Base-by-base conservation (phyloP, 2,888 invertebrate species). In the Mythimna lalbum region DNA sequence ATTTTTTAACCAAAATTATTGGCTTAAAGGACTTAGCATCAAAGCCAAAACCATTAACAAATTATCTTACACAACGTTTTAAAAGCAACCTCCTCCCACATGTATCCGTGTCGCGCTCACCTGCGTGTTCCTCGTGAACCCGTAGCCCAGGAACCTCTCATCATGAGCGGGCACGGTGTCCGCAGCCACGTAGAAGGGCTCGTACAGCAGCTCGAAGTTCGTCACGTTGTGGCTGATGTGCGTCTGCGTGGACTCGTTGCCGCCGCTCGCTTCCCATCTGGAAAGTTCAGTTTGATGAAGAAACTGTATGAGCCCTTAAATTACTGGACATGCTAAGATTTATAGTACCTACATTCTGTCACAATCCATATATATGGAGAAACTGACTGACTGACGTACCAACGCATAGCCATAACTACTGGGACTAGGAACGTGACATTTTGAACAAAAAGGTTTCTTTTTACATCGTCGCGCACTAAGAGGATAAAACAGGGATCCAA, bases 71-170 rank as follows among this genome's bases (percentile, higher is more conserved):
- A n/a, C n/a, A 39, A 47, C 19, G 12, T 50, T 50, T 21, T 14
- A 23, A 43, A 56, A 27, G n/a, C 17, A 5, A 19, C 19, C 6
- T 17, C 31, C 23, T n/a, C 39, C 5, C 12, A 19, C 23, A 33
- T 39, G 4, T 12, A 0, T n/a, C 7, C n/a, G n/a, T n/a, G 7
- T 49, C 1, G 59, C 5, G 21, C 67, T 81, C 66, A 98, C 98
- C 97, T 99, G 99, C 14, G 98, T 98, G 89, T 99, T 99, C 90
- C 99, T 97, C 2, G 99, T 99, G 93, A 98, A 99, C 67, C 99
- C 99, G 92, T 99, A 99, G 47, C 99, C 99, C 63, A 98, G 96
- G 94, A 99, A 99, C 69, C 98, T 95, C 93, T 99, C 98, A 89
- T 99, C 98, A 87, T 99, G 98, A 0, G 97, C 96, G 0, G 99